Percentiles rank a stretch among this genome's conserved stretches.
Conservation (phyloP, 2,797 vertebrate genomes). For the Malacoctenus gilli region DNA sequence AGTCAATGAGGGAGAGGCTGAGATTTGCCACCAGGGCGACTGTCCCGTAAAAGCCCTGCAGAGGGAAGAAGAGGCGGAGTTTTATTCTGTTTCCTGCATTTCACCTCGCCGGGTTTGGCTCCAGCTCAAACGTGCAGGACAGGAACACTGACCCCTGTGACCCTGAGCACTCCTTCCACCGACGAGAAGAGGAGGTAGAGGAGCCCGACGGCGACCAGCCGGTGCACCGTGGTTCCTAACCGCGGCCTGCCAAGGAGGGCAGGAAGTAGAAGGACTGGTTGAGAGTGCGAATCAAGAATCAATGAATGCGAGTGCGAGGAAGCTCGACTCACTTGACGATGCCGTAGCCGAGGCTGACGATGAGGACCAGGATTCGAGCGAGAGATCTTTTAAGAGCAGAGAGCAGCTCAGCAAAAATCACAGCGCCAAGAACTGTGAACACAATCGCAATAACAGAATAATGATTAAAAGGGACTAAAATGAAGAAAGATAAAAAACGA, state of each 20-base stretch:
- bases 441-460: no score
- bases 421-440: conserved; percentile 86
- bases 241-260: conserved; percentile 80
- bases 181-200: conserved; percentile 95
- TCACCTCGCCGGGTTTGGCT: no score
- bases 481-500: no score
- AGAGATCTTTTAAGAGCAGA: conserved; percentile 93
- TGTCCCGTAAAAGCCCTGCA: conserved; percentile 87
- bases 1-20: conserved; percentile 91
- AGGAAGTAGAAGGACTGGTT: no score
- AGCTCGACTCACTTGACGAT: conserved; percentile 89
- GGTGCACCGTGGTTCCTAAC: conserved; percentile 92
- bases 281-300: no score
- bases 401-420: conserved; percentile 93
- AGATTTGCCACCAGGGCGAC: conserved; percentile 88
- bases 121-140: no score
- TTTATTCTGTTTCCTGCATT: background rate
- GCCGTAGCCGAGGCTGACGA: conserved; percentile 95
- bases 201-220: conserved; percentile 89
- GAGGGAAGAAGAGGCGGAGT: background rate
- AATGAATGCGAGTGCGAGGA: no score
- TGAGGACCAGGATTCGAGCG: conserved; percentile 93
- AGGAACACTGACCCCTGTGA: conserved; percentile 86
- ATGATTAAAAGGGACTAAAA: background rate
- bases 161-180: conserved; percentile 93